These are phyloP conservation scores for Mycetomoellerius zeteki DNA, from an alignment of 1,140 invertebrate genomes.

Conservation along the genomic window DNA sequence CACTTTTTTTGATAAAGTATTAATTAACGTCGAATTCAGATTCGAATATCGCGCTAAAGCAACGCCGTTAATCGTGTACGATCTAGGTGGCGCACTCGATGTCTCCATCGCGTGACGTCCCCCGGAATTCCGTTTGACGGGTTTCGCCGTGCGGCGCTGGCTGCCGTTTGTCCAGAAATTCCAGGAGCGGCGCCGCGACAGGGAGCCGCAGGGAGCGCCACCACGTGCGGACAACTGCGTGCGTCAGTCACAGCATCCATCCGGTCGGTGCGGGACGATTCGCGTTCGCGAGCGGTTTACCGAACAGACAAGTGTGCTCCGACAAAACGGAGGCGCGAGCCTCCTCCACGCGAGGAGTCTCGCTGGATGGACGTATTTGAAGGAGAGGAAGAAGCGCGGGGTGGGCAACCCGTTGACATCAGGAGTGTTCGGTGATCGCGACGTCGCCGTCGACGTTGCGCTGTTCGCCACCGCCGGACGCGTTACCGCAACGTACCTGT, in stretches of 20 bases:
- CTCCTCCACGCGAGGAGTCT: not conserved
- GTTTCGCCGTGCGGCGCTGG: not conserved
- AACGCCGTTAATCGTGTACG: not conserved
- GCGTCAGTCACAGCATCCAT: conserved; percentile 35
- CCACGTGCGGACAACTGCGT: conserved; percentile 43
- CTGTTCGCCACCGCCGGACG: not conserved
- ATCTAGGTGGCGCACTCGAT: not conserved
- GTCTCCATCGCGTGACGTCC: too few species aligned
- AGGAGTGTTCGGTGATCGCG: not conserved
- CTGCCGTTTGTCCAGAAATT: conserved; percentile 15
- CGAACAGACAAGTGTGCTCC: not conserved
- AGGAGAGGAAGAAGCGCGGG: not conserved
- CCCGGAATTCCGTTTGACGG: not conserved
- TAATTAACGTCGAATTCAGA: not conserved
- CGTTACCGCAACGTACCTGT: conserved; percentile 88
- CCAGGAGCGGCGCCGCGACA: not conserved
- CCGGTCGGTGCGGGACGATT: conserved; percentile 28
- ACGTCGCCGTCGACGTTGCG: not conserved
- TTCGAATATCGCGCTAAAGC: not conserved
- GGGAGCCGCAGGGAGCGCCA: conserved; percentile 21
- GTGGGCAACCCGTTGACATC: not conserved
- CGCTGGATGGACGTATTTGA: conserved; percentile 7
- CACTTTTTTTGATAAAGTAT: not conserved
- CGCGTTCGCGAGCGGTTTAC: conserved; percentile 14
- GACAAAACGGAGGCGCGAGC: conserved; percentile 11